Base-by-base conservation (phyloP, 1,140 invertebrate species). In the Nasonia vitripennis region DNA sequence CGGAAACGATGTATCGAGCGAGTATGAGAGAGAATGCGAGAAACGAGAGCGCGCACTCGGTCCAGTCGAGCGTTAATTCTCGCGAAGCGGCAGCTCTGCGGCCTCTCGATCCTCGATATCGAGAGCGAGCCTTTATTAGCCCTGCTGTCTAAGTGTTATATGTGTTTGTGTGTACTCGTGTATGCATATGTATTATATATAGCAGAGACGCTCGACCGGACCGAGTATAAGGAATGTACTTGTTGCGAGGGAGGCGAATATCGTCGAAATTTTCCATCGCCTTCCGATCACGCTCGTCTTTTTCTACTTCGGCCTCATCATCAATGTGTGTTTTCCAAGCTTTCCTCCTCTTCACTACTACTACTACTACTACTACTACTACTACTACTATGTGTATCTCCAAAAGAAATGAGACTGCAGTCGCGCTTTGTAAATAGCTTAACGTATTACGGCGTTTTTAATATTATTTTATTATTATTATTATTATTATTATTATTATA, bases 401-500 rank as follows among this genome's bases (percentile, higher is more conserved):
- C 55, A 81, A 87, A 82, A 75, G 81, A 87, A 87, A 89, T 87
- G 89, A 91, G 90, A 91, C 89, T 91, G 90, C 89, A 90, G 90
- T 92, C 90, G 91, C 89, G 90, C 91, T 92, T 93, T 93, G 92
- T 93, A 93, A 70, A 93, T 93, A 93, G 91, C 92, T 91, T 89
- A 88, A 89, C 88, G 87, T 90, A 89, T 89, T 88, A 90, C 88
- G 88, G 87, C 90, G 89, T 92, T 91, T 92, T 90, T 91, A 91
- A 91, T 90, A 93, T 92, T 91, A 91, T 92, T 92, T 89, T 89
- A 89, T 89, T 91, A 88, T 88, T 90, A 89, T 89, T 88, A 89
- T 89, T 88, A 89, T 83, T 89, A 88, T 88, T 88, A 87, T 74
- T 80, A 80, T 70, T 83, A 78, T 86, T 80, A 86, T 85, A 83